Conservation (phyloP, 2,113 vertebrate species). For the Euleptes europaea region DNA sequence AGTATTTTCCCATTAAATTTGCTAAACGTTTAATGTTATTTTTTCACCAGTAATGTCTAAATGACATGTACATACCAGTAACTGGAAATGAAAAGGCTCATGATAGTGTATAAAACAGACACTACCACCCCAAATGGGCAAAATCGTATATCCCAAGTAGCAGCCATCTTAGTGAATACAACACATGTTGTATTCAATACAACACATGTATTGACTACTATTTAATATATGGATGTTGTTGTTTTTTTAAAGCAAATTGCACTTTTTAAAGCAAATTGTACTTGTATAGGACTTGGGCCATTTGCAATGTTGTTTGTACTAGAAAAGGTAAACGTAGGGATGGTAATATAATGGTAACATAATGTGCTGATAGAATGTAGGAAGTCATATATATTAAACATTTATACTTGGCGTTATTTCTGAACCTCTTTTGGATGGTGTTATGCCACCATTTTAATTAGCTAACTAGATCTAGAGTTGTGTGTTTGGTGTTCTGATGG, state of each 20-base stretch:
- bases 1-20: too few relatives aligned
- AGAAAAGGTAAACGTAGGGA: not conserved
- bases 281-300: not conserved
- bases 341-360: not conserved
- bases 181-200: too few relatives aligned
- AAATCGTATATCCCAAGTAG: too few relatives aligned
- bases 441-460: not conserved
- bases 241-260: too few relatives aligned
- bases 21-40: too few relatives aligned
- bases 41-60: too few relatives aligned
- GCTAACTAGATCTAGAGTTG: not conserved
- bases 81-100: too few relatives aligned
- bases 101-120: too few relatives aligned
- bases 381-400: not conserved
- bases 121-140: too few relatives aligned
- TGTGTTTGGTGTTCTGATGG: not conserved
- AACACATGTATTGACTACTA: not conserved
- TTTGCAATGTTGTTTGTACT: not conserved
- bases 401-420: not conserved
- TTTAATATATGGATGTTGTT: not conserved
- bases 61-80: too few relatives aligned
- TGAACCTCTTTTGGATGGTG: not conserved
- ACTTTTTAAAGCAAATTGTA: not conserved
- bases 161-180: not conserved
- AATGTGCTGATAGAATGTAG: not conserved